Evolutionary conservation across 2,113 vertebrate genomes (phyloP).

Genomic region (Rattus rattus): DNA sequence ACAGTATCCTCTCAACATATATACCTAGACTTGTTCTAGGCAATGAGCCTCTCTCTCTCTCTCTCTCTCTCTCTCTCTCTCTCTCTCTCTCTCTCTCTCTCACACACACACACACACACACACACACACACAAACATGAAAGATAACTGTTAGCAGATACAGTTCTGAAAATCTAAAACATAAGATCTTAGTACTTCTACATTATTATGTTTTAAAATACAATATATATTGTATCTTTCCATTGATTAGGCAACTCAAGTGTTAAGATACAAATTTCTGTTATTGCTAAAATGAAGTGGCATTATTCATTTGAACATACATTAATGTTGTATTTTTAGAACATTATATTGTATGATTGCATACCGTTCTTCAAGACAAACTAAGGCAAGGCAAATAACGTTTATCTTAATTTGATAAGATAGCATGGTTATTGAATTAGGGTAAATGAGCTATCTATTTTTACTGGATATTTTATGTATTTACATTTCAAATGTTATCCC

Average conservation of each 20-base stretch:
- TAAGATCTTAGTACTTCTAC: neutral
- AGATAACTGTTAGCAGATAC: neutral
- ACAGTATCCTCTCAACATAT: neutral
- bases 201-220: neutral
- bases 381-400: neutral
- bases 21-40: neutral
- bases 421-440: neutral
- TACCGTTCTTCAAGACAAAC: neutral
- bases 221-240: neutral
- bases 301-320: slow-evolving; percentile 12
- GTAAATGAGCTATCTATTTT: neutral
- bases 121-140: neutral
- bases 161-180: neutral
- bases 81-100: neutral
- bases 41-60: neutral
- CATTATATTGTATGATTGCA: neutral
- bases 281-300: neutral
- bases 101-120: neutral
- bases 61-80: too few species aligned
- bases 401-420: neutral
- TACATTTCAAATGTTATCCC: too few species aligned
- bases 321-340: slow-evolving; percentile 33
- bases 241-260: neutral
- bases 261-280: neutral
- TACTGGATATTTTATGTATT: too few species aligned